Conservation (phyloP, 2,888 invertebrate genomes). For the Melanostoma scalare region DNA sequence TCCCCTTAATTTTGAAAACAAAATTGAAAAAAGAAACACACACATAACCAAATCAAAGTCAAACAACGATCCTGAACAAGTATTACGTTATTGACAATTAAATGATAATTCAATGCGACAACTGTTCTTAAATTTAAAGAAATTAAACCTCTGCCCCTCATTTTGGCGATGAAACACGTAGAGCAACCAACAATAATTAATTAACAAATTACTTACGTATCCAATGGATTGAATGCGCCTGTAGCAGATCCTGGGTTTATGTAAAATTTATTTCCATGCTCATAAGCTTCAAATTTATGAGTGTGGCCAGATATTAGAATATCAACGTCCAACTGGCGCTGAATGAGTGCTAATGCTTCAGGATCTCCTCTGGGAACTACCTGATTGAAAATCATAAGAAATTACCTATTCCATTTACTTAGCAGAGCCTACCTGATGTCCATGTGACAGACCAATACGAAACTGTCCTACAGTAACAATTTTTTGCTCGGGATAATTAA, state of each 20-base stretch:
- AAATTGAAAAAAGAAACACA: no score
- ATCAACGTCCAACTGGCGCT: slow-evolving; percentile 98
- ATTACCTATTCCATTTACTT: not conserved
- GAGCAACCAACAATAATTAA: no score
- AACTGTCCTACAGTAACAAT: slow-evolving; percentile 99
- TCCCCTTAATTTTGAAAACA: no score
- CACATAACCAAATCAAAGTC: no score
- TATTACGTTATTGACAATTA: not conserved
- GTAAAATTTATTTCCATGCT: slow-evolving; percentile 99
- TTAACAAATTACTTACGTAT: slow-evolving; percentile 86
- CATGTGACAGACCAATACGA: slow-evolving; percentile 98
- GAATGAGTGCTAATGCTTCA: slow-evolving; percentile 95
- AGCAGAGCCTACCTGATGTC: slow-evolving; percentile 87
- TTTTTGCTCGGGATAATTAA: slow-evolving; percentile 97
- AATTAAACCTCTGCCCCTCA: not conserved
- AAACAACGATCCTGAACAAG: no score
- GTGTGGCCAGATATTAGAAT: slow-evolving; percentile 99
- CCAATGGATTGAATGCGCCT: slow-evolving; percentile 97
- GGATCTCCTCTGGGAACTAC: slow-evolving; percentile 99
- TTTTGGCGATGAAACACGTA: no score
- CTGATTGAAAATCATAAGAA: slow-evolving; percentile 66
- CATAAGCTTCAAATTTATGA: slow-evolving; percentile 98
- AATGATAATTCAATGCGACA: not conserved
- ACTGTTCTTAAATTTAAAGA: not conserved
- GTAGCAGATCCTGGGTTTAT: slow-evolving; percentile 99